A percentile compares a stretch with the other conserved stretches of the same genome.
Evolutionary conservation across 2,797 vertebrate species (phyloP).

Genomic region (Sebastes cheni): DNA sequence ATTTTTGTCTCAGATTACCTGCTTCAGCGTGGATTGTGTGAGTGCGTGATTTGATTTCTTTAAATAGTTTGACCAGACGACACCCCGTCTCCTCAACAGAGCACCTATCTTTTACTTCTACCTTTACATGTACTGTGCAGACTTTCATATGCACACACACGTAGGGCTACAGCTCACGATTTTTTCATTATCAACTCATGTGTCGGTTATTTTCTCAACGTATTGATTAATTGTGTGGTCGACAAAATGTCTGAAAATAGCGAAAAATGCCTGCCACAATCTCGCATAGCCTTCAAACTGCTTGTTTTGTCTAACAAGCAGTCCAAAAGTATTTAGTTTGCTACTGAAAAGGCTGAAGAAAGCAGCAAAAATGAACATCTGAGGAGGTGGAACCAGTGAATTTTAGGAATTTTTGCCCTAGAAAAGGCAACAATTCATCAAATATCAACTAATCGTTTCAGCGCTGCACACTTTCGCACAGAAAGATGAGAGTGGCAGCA

Average conservation of each 20-base stretch:
- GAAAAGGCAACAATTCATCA: not conserved
- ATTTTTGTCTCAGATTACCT: slow-evolving; percentile 59
- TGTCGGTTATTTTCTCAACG: not conserved
- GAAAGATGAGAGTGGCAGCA: not conserved
- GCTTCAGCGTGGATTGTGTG: slow-evolving; percentile 13
- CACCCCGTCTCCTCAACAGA: slow-evolving; percentile 30
- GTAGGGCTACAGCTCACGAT: not conserved
- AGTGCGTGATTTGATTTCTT: slow-evolving; percentile 41
- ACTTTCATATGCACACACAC: not conserved
- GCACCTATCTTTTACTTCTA: slow-evolving; percentile 10
- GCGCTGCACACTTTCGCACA: not conserved
- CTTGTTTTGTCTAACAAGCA: not conserved
- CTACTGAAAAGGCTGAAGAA: not conserved
- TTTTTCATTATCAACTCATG: not conserved
- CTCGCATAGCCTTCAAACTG: not conserved
- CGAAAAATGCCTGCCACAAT: not conserved
- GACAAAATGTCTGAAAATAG: not conserved
- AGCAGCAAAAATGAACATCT: not conserved
- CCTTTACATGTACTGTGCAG: not conserved
- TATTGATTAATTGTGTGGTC: not conserved
- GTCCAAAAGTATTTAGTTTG: not conserved
- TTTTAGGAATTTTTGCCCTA: not conserved
- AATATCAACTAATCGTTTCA: not conserved
- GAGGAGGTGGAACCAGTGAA: not conserved
- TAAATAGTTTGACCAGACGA: slow-evolving; percentile 62